A percentile compares a stretch with the other conserved stretches of the same genome.
Evolutionary conservation across 1,140 invertebrate species (phyloP).

Genomic region (Phymorhynchus buccinoides): DNA sequence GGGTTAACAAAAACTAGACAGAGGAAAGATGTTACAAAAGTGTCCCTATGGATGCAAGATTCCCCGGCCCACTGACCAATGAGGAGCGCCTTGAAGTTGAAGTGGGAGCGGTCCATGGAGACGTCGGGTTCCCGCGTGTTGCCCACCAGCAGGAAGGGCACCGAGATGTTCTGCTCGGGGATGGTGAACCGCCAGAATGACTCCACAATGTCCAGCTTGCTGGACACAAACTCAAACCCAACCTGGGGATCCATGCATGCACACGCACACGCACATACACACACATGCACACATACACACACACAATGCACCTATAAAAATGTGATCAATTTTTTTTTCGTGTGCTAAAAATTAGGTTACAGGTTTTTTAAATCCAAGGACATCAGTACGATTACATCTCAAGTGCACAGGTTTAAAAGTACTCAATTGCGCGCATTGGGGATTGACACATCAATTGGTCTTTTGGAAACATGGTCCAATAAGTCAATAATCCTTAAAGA

Average conservation of each 20-base stretch:
- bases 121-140: slow-evolving; percentile 70
- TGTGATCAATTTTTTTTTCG: too few relatives aligned
- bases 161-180: slow-evolving; percentile 67
- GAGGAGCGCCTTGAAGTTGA: slow-evolving; percentile 72
- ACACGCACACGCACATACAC: background rate
- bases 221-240: slow-evolving; percentile 70
- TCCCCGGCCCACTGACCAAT: slow-evolving; percentile 69
- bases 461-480: too few relatives aligned
- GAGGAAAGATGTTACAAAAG: too few relatives aligned
- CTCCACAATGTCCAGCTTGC: slow-evolving; percentile 66
- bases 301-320: background rate
- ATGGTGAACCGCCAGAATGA: slow-evolving; percentile 73
- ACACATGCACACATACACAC: background rate
- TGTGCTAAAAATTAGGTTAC: too few relatives aligned
- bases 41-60: too few relatives aligned
- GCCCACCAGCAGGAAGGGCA: slow-evolving; percentile 74
- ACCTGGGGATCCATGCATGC: slow-evolving; percentile 54
- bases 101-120: slow-evolving; percentile 70
- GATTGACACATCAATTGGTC: too few relatives aligned
- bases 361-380: too few relatives aligned
- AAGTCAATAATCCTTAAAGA: too few relatives aligned
- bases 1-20: too few relatives aligned
- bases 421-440: too few relatives aligned
- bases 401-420: too few relatives aligned
- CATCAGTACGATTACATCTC: too few relatives aligned